A percentile compares a stretch with the other conserved stretches of the same genome.
Evolutionary conservation across 2,113 vertebrate genomes (phyloP).

Genomic region (Psittacula cyanocephala): DNA sequence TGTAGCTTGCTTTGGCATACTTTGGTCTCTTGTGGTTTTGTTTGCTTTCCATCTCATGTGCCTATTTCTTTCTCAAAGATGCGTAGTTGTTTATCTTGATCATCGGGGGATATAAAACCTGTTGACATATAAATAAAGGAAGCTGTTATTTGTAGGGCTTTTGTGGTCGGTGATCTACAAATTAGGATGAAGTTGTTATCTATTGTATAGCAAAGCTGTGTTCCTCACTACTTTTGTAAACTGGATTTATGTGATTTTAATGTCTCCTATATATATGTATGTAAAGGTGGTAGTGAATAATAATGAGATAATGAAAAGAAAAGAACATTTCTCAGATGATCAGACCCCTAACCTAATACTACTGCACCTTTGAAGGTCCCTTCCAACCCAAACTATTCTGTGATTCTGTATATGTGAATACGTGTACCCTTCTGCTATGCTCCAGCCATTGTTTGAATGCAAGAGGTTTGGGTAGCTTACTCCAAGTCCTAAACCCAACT

Average conservation of each 20-base stretch:
- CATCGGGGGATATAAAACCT: constrained; percentile 8
- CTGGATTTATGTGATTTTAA: not conserved
- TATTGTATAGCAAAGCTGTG: not conserved
- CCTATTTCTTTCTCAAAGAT: not conserved
- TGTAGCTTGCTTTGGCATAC: not conserved
- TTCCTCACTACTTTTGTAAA: not conserved
- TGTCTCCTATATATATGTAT: not conserved
- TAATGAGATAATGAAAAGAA: not conserved
- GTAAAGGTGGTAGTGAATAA: not conserved
- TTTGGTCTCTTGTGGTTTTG: constrained; percentile 13
- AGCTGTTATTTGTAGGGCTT: not conserved
- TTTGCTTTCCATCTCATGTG: constrained; percentile 1
- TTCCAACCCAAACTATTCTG: not conserved
- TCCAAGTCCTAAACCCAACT: not conserved
- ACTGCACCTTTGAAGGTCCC: not conserved
- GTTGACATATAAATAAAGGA: constrained; percentile 54
- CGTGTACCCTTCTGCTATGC: accelerated
- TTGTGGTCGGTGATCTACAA: constrained; percentile 15
- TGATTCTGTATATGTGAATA: not conserved
- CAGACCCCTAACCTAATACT: not conserved
- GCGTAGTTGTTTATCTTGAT: constrained; percentile 36
- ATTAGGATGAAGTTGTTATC: not conserved
- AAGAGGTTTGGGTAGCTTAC: not conserved
- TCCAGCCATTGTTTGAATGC: accelerated
- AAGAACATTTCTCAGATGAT: not conserved